Conservation (phyloP, 2,113 vertebrate species). For the Odontophorus gujanensis region DNA sequence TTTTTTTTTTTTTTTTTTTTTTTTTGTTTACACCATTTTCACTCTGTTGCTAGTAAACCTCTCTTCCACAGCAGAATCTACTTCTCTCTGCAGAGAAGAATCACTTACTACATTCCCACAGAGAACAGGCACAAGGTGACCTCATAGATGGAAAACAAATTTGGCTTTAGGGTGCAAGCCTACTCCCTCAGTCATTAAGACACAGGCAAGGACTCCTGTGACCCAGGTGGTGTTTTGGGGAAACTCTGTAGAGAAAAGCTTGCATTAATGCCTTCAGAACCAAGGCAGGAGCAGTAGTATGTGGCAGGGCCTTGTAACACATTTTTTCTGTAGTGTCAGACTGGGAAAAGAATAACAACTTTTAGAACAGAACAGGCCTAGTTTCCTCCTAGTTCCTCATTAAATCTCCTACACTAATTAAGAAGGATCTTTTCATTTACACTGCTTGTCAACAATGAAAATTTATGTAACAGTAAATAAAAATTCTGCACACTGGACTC, state of each 20-base stretch:
- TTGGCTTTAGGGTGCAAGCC: background rate
- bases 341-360: background rate
- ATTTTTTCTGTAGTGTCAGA: background rate
- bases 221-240: background rate
- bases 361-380: background rate
- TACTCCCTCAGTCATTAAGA: background rate
- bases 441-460: background rate
- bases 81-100: background rate
- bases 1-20: too few relatives aligned
- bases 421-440: background rate
- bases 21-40: background rate
- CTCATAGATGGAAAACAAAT: background rate
- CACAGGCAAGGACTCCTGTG: background rate
- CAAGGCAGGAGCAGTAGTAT: background rate
- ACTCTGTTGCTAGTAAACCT: background rate
- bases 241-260: background rate
- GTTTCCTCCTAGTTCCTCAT: background rate
- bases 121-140: background rate
- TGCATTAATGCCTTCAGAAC: background rate
- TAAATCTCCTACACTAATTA: background rate
- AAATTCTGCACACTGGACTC: background rate
- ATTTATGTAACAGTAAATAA: background rate
- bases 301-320: accelerated
- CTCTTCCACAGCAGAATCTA: background rate
- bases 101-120: background rate